Conservation (phyloP, 1,140 invertebrate genomes). For the Diploscapter pachys region DNA sequence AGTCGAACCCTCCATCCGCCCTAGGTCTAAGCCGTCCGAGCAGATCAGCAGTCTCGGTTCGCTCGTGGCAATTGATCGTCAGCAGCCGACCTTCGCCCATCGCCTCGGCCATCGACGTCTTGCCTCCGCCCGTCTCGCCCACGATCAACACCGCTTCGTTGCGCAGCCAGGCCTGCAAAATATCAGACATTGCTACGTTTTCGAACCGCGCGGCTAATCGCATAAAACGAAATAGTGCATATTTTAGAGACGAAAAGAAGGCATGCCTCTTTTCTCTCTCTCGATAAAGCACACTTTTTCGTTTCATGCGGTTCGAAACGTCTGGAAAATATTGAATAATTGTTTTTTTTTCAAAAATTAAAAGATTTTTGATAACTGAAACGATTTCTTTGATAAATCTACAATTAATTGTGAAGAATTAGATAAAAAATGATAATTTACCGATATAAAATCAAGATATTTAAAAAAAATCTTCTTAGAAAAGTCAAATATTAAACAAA, state of each 20-base stretch:
- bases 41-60: conserved; percentile 96
- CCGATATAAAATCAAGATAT: no score
- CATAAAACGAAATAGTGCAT: conserved; percentile 64
- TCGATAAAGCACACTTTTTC: background rate
- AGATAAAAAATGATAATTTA: no score
- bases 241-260: no score
- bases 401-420: no score
- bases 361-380: background rate
- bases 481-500: background rate
- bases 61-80: conserved; percentile 94
- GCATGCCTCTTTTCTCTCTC: no score
- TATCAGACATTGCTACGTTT: conserved; percentile 65
- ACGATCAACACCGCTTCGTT: conserved; percentile 91
- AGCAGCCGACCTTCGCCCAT: conserved; percentile 60
- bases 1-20: conserved; percentile 58
- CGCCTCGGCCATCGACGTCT: conserved; percentile 88
- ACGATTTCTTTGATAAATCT: no score
- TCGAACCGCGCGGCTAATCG: conserved; percentile 72
- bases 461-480: background rate
- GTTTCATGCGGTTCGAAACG: background rate
- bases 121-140: conserved; percentile 96
- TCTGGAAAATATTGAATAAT: no score
- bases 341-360: no score
- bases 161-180: conserved; percentile 76
- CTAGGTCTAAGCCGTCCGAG: conserved; percentile 84